A percentile compares a stretch with the other conserved stretches of the same genome.
Conservation (phyloP, 1,140 invertebrate species). For the Drosophila nebulosa region DNA sequence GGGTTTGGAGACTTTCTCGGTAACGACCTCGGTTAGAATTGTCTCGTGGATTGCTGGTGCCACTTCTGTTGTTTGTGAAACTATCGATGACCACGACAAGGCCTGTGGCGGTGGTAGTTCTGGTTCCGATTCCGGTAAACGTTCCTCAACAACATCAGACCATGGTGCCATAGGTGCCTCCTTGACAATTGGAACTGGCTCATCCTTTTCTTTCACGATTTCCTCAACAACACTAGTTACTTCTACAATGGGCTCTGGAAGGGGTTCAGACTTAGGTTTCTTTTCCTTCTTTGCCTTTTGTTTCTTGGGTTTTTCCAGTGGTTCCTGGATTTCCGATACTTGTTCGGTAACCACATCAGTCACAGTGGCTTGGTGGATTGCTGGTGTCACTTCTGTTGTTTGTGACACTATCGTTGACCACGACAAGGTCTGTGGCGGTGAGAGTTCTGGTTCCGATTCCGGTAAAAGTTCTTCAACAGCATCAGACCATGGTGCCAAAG, state of each 20-base stretch:
- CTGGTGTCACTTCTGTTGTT: neutral
- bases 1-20: neutral
- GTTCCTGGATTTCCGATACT: neutral
- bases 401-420: constrained; percentile 1
- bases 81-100: neutral
- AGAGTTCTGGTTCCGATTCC: neutral
- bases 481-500: constrained; percentile 3
- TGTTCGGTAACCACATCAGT: neutral
- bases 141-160: neutral
- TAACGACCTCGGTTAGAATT: neutral
- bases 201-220: neutral
- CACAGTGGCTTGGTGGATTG: neutral
- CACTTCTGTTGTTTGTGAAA: neutral
- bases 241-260: neutral
- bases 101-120: neutral
- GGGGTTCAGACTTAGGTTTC: constrained; percentile 6
- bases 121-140: neutral
- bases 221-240: neutral
- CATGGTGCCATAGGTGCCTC: constrained; percentile 9
- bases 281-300: constrained; percentile 34
- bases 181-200: neutral
- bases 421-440: neutral
- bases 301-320: neutral
- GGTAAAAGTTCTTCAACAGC: neutral
- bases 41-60: neutral